Conservation (phyloP, 2,113 vertebrate genomes). For the Calidris pugnax region DNA sequence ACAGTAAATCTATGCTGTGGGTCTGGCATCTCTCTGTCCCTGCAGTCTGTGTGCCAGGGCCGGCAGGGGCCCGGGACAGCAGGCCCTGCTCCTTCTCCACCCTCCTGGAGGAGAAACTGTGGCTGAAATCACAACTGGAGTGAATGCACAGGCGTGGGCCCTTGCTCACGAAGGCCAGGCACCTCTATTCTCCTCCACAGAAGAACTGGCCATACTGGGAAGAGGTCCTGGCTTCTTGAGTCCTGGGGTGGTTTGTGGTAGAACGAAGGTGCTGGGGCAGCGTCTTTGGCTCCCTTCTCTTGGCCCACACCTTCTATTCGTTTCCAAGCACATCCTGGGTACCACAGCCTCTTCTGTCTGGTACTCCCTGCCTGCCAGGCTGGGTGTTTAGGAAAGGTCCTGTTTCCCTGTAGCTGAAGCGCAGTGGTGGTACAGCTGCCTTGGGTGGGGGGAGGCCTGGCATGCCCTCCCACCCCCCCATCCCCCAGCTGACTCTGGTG, state of each 20-base stretch:
- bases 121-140: background rate
- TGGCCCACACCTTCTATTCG: background rate
- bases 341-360: background rate
- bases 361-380: background rate
- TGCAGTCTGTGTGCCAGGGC: background rate
- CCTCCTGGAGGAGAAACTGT: background rate
- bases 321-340: background rate
- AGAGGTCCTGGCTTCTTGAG: background rate
- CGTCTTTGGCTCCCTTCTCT: background rate
- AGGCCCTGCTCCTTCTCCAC: background rate
- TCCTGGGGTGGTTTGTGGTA: background rate
- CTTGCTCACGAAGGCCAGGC: background rate
- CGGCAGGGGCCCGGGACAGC: background rate
- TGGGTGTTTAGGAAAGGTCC: background rate
- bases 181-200: background rate
- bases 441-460: background rate
- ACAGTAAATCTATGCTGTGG: conserved; percentile 61
- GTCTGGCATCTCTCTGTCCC: background rate
- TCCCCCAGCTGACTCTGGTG: too few relatives aligned
- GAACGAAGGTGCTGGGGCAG: background rate
- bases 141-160: background rate
- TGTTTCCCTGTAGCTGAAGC: background rate
- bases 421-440: background rate
- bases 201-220: background rate
- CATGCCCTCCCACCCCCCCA: background rate